Percentiles rank a stretch among this genome's conserved stretches.
phyloP scores from a whole-genome alignment of 2,113 vertebrate genomes.

The Tenebrosternarchus preto region DNA sequence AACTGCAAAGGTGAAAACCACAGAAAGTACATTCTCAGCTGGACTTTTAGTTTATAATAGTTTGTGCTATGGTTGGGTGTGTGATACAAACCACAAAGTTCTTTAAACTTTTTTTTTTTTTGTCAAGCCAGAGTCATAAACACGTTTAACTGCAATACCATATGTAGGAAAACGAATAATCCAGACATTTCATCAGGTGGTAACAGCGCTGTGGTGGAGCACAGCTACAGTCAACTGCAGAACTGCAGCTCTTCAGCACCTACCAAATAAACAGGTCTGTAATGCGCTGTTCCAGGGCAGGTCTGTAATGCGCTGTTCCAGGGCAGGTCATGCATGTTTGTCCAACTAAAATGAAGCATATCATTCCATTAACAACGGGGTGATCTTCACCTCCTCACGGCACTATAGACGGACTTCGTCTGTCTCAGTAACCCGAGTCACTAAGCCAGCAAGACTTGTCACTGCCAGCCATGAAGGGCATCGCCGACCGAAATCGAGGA shows the following conservation, averaged over 20 bases:
- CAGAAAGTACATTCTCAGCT: too few relatives aligned
- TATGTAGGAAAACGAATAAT: not conserved
- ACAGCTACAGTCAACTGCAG: not conserved
- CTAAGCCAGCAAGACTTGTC: not conserved
- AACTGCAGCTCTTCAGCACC: too few relatives aligned
- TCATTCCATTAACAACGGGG: not conserved
- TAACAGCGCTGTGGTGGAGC: not conserved
- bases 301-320: not conserved
- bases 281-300: not conserved
- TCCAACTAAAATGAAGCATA: not conserved
- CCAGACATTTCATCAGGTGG: not conserved
- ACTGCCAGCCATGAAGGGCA: conserved; percentile 11
- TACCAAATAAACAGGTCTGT: too few relatives aligned
- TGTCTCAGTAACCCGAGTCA: not conserved
- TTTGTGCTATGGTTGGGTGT: too few relatives aligned
- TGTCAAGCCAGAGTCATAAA: not conserved
- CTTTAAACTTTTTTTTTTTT: too few relatives aligned
- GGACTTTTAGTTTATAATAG: too few relatives aligned
- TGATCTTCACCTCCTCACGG: not conserved
- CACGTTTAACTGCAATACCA: not conserved
- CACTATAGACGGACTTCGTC: not conserved
- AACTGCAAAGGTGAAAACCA: too few relatives aligned
- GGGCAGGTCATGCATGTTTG: too few relatives aligned
- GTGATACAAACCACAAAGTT: too few relatives aligned
- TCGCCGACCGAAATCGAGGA: conserved; percentile 31